Conservation (phyloP, 2,113 vertebrate species). For the Phaethon lepturus region DNA sequence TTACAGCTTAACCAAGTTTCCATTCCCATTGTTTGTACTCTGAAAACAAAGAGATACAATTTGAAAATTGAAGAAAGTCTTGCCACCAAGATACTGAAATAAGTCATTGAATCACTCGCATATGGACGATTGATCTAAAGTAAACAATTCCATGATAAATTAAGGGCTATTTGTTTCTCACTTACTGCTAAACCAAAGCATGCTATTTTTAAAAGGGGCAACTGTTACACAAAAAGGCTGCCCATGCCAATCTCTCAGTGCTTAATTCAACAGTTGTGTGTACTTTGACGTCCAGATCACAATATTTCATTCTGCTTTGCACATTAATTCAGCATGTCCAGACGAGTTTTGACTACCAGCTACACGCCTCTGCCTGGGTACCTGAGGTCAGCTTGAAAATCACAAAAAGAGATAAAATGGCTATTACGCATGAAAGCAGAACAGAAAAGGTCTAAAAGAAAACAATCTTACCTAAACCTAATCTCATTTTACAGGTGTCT, state of each 20-base stretch:
- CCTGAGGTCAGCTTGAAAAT: neutral
- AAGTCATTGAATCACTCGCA: neutral
- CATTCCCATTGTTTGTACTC: neutral
- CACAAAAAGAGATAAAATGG: neutral
- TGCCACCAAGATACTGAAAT: neutral
- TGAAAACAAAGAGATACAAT: neutral
- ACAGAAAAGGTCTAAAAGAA: neutral
- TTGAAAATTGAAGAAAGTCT: neutral
- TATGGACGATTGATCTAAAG: neutral
- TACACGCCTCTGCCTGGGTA: neutral
- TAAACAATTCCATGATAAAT: neutral
- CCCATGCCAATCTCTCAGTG: neutral
- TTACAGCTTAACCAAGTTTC: neutral
- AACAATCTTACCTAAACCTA: neutral
- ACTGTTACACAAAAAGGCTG: neutral
- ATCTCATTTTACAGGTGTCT: neutral
- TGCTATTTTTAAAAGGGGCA: neutral
- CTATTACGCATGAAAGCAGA: neutral
- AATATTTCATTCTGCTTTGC: neutral
- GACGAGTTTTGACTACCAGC: neutral
- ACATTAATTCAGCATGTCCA: neutral
- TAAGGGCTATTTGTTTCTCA: slow-evolving; percentile 10
- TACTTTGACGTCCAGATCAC: neutral
- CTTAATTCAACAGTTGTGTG: neutral
- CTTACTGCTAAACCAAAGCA: neutral